These are phyloP conservation scores for Pimephales promelas DNA, from an alignment of 2,113 vertebrate species.

Conservation along the genomic window DNA sequence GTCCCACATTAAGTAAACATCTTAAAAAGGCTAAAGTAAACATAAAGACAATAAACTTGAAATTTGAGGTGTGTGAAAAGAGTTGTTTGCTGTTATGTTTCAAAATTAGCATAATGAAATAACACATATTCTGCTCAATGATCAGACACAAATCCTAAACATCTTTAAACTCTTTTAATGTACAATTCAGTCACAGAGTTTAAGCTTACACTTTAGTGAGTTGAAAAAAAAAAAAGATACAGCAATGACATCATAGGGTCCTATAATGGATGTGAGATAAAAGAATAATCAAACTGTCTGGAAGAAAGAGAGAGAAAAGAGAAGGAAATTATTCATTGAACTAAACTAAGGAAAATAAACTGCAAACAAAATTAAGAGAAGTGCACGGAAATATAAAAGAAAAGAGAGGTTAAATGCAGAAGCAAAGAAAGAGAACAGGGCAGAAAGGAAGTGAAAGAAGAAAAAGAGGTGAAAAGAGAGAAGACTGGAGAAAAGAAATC, in stretches of 20 bases:
- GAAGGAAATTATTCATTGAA: not conserved
- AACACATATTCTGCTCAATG: not conserved
- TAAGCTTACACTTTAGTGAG: not conserved
- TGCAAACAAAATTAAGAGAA: not conserved
- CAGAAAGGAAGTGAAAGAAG: not conserved
- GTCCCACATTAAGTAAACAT: not conserved
- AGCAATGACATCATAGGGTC: slow-evolving; percentile 26
- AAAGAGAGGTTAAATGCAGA: not conserved
- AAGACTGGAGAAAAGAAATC: not conserved
- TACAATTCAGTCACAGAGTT: slow-evolving; percentile 9
- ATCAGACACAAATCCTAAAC: slow-evolving; percentile 3
- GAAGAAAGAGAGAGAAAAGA: not conserved
- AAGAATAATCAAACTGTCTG: not conserved
- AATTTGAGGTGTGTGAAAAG: not conserved
- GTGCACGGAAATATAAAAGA: not conserved
- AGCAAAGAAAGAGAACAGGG: not conserved
- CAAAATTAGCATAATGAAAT: not conserved
- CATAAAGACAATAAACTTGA: too few species aligned
- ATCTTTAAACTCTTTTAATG: slow-evolving; percentile 6
- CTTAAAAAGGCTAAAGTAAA: not conserved
- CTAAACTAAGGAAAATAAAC: not conserved
- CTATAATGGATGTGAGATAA: not conserved
- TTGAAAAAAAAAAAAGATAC: slow-evolving; percentile 17
- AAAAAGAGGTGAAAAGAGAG: not conserved
- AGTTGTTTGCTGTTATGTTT: not conserved